Evolutionary conservation across 2,888 invertebrate species (phyloP), one percentile per base, ranked within the genome.

Genomic region (Drosophila anomelani): DNA sequence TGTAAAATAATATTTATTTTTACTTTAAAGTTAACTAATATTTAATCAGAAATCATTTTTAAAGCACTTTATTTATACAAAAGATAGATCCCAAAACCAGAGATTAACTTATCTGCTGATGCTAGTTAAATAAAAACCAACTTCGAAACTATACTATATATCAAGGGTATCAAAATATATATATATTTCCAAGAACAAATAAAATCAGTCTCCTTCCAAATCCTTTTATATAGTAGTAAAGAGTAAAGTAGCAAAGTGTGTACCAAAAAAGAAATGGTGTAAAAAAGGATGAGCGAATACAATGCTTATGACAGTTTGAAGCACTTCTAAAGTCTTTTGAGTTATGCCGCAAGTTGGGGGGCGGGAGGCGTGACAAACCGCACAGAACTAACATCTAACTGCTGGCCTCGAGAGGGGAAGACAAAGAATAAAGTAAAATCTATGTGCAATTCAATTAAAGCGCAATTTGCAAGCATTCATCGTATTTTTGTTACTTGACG

Each of bases 231-330:
- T 26, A 17, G 32, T 7, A n/a, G 32, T 7, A n/a, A n/a, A 26
- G 41, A 17, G 20, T 34, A 51, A 57, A 54, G 49, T 58, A 51
- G 38, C 39, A 51, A 67, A 36, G 49, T n/a, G 43, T 63, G 60
- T 38, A 23, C 32, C 34, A 13, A 63, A 66, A 44, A 62, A 13
- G 4, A 12, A 26, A 26, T 26, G 26, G 36, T 17, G 41, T 15
- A 23, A 23, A 23, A 17, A 34, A 51, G 39, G 46, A 39, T 17
- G 49, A 47, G 34, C 41, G 59, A 70, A 72, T 77, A 71, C 66
- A 72, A 76, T 89, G 88, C 85, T 77, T 85, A 78, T 86, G 89
- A 88, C 89, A 88, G 82, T 80, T 86, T 78, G 71, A 79, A 89
- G 76, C 78, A 82, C 86, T 88, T 82, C 66, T 70, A 67, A 79